Evolutionary conservation across 2,113 vertebrate genomes (phyloP).

Genomic region (Rhinolophus sinicus): DNA sequence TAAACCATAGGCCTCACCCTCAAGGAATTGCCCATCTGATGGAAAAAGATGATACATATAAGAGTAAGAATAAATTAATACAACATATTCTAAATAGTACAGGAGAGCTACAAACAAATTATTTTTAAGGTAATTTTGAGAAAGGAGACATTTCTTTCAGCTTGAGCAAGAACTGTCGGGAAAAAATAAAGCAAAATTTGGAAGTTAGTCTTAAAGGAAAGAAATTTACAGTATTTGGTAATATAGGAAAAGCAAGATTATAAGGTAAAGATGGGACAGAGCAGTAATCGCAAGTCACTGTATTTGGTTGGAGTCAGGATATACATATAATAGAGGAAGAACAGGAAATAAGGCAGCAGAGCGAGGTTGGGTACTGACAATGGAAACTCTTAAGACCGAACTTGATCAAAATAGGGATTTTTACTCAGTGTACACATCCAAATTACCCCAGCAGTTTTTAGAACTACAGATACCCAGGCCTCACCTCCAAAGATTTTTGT

Average conservation of each 20-base stretch:
- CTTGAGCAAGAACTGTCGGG: neutral
- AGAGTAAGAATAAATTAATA: constrained; percentile 1
- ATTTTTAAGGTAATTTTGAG: neutral
- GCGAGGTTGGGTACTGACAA: neutral
- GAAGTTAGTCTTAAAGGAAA: neutral
- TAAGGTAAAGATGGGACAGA: neutral
- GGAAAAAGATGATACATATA: neutral
- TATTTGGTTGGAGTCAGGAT: neutral
- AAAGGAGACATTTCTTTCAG: neutral
- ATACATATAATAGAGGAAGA: neutral
- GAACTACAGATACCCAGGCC: neutral
- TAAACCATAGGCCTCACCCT: neutral
- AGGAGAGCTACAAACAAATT: neutral
- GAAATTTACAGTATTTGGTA: neutral
- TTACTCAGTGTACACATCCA: neutral
- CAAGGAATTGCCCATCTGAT: neutral
- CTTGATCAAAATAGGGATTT: neutral
- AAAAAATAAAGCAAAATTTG: constrained; percentile 47
- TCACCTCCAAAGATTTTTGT: neutral
- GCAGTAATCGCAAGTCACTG: neutral
- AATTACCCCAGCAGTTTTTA: neutral
- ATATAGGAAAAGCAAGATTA: neutral
- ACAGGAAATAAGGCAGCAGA: neutral
- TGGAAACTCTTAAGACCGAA: neutral
- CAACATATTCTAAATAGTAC: neutral